These are phyloP conservation scores for Acleris cristana DNA, from an alignment of 2,888 invertebrate genomes.

Conservation along the genomic window DNA sequence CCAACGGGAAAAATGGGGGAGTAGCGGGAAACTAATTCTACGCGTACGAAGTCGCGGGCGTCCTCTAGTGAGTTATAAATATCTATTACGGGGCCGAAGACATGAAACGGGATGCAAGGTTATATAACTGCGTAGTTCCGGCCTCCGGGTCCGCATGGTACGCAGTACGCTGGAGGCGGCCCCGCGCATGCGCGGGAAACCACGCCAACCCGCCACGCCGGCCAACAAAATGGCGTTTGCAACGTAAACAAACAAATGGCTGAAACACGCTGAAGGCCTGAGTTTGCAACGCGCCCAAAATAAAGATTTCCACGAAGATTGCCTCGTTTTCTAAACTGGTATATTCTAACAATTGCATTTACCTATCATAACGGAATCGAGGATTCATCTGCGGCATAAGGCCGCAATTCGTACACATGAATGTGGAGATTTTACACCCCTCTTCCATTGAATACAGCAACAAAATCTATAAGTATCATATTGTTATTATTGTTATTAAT, in stretches of 20 bases:
- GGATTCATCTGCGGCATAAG: too few relatives aligned
- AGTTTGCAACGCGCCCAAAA: not conserved
- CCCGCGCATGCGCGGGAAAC: conserved; percentile 41
- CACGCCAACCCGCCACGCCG: conserved; percentile 46
- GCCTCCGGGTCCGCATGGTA: conserved; percentile 43
- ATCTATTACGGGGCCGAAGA: conserved; percentile 40
- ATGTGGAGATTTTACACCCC: too few relatives aligned
- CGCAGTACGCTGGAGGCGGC: conserved; percentile 39
- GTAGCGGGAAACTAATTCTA: too few relatives aligned
- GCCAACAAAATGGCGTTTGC: conserved; percentile 48
- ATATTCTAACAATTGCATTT: too few relatives aligned
- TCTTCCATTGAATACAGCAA: too few relatives aligned
- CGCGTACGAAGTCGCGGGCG: too few relatives aligned
- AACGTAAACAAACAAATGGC: conserved; percentile 49
- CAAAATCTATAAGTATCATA: too few relatives aligned
- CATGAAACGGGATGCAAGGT: conserved; percentile 48
- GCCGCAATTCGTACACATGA: too few relatives aligned
- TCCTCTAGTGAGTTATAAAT: conserved; percentile 45
- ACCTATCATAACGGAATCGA: too few relatives aligned
- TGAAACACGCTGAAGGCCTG: conserved; percentile 3
- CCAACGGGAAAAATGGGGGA: too few relatives aligned
- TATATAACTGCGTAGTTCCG: conserved; percentile 53
- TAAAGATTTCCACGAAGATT: not conserved
- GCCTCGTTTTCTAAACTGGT: too few relatives aligned
- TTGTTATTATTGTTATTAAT: too few relatives aligned